Evolutionary conservation across 30 jellyfish, hydroid and myxozoan genomes (phyloP), one percentile per base, ranked within the genome.

Genomic region (Clytia hemisphaerica): DNA sequence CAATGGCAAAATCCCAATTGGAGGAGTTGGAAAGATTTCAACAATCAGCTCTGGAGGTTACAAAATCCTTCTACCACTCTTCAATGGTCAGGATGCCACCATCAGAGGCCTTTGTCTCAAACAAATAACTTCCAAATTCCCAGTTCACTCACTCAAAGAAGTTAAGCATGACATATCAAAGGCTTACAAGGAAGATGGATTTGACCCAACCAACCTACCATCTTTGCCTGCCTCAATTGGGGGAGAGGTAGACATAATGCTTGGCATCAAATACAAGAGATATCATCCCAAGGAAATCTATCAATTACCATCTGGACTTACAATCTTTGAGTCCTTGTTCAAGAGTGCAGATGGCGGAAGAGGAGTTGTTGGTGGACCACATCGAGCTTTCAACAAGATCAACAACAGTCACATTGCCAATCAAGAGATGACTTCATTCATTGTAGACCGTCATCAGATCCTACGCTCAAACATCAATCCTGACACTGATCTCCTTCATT

Each of bases 281-380:
- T 9, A 46, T 46, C 60, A 46, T 9, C 60, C 60, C 25, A 30
- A 46, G 9, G 30, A 27, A 46, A 46, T 46, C 60, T 46, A n/a
- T 9, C 3, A 46, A 9, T 2, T 46, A 30, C 25, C 60, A 46
- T 46, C 60, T 46, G 60, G 60, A n/a, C 60, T 46, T 4, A 46
- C 9, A 27, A 46, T 46, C 25, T 46, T n/a, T 30, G 24, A 46
- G 9, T 46, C 60, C 9, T 4, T 9, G 3, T 46, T 46, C 9
- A 46, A 46, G 60, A 46, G 24, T 9, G 30, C 60, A n/a, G 60
- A 46, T 46, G 70, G 70, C 25, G 24, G 60, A n/a, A 4, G 60
- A n/a, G 60, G 60, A 2, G 60, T 46, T 2, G 24, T 46, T 30
- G 60, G 60, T 46, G 60, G 60, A 3, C 60, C 60, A 2, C 9